Evolutionary conservation across 2,797 vertebrate species (phyloP).

Genomic region (Eospalax fontanierii): DNA sequence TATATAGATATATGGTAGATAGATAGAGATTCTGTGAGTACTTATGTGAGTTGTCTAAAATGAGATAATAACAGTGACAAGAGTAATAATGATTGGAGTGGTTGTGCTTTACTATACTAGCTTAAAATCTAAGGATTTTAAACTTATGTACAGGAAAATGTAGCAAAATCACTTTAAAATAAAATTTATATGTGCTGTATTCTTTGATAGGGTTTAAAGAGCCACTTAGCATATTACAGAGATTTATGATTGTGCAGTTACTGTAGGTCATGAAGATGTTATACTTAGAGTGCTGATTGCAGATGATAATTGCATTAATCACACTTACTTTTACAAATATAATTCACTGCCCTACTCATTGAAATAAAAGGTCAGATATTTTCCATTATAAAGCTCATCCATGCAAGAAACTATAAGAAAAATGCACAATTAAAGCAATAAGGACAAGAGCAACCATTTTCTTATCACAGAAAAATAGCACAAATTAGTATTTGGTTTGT

Average conservation of each 20-base stretch:
- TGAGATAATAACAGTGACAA: background rate
- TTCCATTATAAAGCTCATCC: conserved; percentile 68
- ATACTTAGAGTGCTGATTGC: conserved; percentile 62
- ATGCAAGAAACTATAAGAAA: conserved; percentile 67
- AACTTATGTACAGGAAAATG: background rate
- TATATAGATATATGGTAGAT: background rate
- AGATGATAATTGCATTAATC: conserved; percentile 79
- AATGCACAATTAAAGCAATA: conserved; percentile 60
- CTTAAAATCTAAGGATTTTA: conserved; percentile 30
- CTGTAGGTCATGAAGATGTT: conserved; percentile 69
- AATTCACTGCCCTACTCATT: conserved; percentile 61
- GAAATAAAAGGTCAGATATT: conserved; percentile 77
- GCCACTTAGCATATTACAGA: conserved; percentile 56
- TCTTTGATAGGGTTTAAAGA: conserved; percentile 49
- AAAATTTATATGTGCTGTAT: background rate
- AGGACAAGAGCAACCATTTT: conserved; percentile 64
- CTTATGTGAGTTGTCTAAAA: background rate
- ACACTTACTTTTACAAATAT: conserved; percentile 69
- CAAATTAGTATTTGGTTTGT: conserved; percentile 16
- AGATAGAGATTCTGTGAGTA: background rate
- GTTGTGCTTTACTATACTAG: background rate
- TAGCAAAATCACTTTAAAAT: conserved; percentile 51
- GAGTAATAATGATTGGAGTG: background rate
- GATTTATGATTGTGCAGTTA: conserved; percentile 64
- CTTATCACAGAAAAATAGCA: conserved; percentile 49